Conservation (phyloP, 1,140 invertebrate species). For the Drosophila tani region DNA sequence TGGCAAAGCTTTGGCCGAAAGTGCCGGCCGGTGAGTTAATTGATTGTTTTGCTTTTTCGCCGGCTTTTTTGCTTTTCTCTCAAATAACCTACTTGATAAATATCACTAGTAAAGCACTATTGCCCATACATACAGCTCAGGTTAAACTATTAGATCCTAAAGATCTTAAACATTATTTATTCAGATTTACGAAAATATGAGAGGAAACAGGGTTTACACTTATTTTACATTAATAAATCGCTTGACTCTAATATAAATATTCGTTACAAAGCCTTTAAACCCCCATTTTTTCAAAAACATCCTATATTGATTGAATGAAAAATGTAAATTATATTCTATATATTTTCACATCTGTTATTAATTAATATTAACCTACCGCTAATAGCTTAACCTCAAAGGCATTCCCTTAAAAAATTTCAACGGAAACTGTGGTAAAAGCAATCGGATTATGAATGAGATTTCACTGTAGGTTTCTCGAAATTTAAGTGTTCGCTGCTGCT, state of each 20-base stretch:
- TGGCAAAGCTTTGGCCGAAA: conserved; percentile 14
- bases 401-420: neutral
- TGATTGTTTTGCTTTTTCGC: conserved; percentile 24
- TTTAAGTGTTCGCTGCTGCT: conserved; percentile 33
- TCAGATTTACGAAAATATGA: neutral
- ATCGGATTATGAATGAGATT: conserved; percentile 17
- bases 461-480: conserved; percentile 17
- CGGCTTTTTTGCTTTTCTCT: conserved; percentile 5
- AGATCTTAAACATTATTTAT: neutral
- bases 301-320: no score
- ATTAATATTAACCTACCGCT: no score
- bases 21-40: conserved; percentile 51
- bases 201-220: neutral
- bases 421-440: neutral
- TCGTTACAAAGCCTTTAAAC: no score
- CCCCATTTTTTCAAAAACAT: no score
- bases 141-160: neutral
- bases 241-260: no score
- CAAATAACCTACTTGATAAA: conserved; percentile 24
- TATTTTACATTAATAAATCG: no score
- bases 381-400: neutral
- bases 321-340: no score
- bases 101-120: conserved; percentile 2
- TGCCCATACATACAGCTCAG: neutral
- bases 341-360: no score